Evolutionary conservation across 2,888 invertebrate species (phyloP), one percentile per base, ranked within the genome.

Genomic region (Thereva unica): DNA sequence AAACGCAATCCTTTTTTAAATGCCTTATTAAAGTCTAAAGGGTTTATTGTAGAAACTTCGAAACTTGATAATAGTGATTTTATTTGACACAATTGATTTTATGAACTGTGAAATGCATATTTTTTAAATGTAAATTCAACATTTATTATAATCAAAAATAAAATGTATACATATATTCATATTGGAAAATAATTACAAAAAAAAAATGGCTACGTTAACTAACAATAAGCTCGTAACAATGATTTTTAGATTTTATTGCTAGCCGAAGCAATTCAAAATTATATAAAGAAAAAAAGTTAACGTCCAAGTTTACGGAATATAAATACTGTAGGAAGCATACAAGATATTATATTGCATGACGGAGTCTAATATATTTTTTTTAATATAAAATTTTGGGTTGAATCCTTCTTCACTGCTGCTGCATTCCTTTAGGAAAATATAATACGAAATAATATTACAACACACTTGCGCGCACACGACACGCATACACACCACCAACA

Each of bases 401-500:
- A 55, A 59, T 65, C 64, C 68, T 68, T 65, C 59, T 54, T 68
- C 61, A 65, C 65, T 68, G 68, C 68, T 68, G 68, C 68, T 68
- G 68, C 61, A 65, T 54, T 52, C 47, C 44, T 40, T 54, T 44
- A 61, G 45, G 44, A 67, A 59, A 59, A 61, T 41, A 41, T 49
- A 38, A 44, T 42, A 44, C 56, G 50, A 57, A 66, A 67, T 34
- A 63, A 53, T 45, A 64, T 52, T 35, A 64, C 47, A 54, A 64
- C 64, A 23, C 1, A 23, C 23, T 23, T 23, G 23, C 2, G 2
- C 23, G 23, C 23, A 23, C 23, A 23, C 23, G 23, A 23, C 23
- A 23, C 23, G 23, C 23, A 23, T 23, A 23, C 23, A 23, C 23
- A 23, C 23, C 23, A 23, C 23, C 1, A 23, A 23, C 23, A 23